These are phyloP conservation scores for Nylanderia fulva DNA, from an alignment of 1,140 invertebrate species.

Conservation along the genomic window DNA sequence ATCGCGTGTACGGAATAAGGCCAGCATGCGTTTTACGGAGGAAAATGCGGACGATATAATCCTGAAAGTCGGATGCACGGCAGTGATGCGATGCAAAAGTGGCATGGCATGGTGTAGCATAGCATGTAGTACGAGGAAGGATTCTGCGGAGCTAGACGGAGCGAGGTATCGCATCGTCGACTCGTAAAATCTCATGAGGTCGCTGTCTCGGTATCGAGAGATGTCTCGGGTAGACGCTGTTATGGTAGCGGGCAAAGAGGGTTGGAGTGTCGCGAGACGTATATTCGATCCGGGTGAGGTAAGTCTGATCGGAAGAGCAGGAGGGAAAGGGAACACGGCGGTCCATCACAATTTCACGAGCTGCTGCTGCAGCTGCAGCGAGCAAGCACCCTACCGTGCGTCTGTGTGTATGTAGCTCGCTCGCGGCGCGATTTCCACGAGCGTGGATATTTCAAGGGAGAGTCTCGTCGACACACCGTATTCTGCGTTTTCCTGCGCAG, in stretches of 20 bases:
- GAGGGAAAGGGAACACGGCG: neutral
- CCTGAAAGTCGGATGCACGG: constrained; percentile 36
- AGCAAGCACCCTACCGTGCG: neutral
- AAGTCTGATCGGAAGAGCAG: constrained; percentile 59
- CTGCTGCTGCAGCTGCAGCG: constrained; percentile 9
- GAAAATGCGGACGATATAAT: constrained; percentile 45
- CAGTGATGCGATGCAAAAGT: constrained; percentile 42
- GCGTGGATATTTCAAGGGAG: constrained; percentile 41
- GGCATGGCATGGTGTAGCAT: neutral
- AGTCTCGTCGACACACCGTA: constrained; percentile 29
- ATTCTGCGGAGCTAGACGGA: neutral
- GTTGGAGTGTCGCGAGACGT: constrained; percentile 58
- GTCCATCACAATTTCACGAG: constrained; percentile 63
- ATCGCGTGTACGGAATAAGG: constrained; percentile 24
- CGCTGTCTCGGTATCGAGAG: constrained; percentile 52
- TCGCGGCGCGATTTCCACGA: constrained; percentile 28
- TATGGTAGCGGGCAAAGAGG: neutral
- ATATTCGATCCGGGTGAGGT: constrained; percentile 53
- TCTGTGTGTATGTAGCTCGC: constrained; percentile 8
- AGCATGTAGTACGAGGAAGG: neutral
- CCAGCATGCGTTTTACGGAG: constrained; percentile 22
- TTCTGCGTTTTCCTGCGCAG: constrained; percentile 31
- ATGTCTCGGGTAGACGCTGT: constrained; percentile 7
- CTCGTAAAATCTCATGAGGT: constrained; percentile 69
- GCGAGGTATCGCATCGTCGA: constrained; percentile 54